Percentiles rank a stretch among this genome's conserved stretches.
Conservation (phyloP, 2,113 vertebrate genomes). For the Cervus canadensis region DNA sequence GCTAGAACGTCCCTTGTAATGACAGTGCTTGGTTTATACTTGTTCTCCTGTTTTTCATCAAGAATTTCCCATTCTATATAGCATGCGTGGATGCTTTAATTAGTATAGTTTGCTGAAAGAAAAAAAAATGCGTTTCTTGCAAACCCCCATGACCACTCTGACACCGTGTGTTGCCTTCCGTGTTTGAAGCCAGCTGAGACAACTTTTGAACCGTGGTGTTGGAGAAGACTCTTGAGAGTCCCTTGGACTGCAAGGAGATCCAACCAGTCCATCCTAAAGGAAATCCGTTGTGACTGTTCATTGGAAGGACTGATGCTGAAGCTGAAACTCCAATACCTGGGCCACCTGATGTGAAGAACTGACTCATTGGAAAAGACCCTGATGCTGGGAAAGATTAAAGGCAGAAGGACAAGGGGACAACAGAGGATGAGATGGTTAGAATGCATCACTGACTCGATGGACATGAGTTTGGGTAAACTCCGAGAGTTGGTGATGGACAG, state of each 20-base stretch:
- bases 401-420: background rate
- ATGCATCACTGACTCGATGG: background rate
- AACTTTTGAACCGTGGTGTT: background rate
- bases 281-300: fast-evolving
- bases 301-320: background rate
- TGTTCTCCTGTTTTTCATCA: too few relatives aligned
- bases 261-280: background rate
- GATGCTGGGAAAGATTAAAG: background rate
- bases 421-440: background rate
- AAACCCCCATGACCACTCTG: too few relatives aligned
- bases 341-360: background rate
- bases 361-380: background rate
- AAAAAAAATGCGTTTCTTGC: too few relatives aligned
- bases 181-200: too few relatives aligned
- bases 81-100: too few relatives aligned
- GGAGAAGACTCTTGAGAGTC: background rate
- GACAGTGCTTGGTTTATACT: too few relatives aligned
- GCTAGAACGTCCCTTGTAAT: too few relatives aligned
- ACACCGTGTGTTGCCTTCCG: too few relatives aligned
- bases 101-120: too few relatives aligned
- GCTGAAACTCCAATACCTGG: background rate
- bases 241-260: background rate
- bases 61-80: too few relatives aligned
- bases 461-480: background rate
- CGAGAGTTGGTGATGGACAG: fast-evolving